These are phyloP conservation scores for Danaus plexippus DNA, from an alignment of 1,140 invertebrate genomes.

Conservation along the genomic window DNA sequence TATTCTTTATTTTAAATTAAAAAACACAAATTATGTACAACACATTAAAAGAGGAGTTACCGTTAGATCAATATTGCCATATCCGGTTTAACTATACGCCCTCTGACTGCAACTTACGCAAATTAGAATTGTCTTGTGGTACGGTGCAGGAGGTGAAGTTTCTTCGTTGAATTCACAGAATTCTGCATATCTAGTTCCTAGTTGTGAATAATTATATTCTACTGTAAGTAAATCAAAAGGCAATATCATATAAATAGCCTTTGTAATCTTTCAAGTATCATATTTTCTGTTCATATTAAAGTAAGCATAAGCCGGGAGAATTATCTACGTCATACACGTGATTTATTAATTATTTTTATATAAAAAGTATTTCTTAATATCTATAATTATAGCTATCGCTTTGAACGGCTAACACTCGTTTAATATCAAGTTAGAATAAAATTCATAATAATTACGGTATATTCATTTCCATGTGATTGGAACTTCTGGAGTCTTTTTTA, in stretches of 20 bases:
- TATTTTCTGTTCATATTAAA: conserved; percentile 32
- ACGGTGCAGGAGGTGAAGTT: conserved; percentile 50
- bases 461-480: conserved; percentile 39
- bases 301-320: conserved; percentile 35
- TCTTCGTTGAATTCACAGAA: conserved; percentile 50
- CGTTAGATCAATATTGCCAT: conserved; percentile 41
- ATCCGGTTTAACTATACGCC: conserved; percentile 45
- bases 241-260: conserved; percentile 9
- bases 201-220: conserved; percentile 45
- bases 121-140: conserved; percentile 62
- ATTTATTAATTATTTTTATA: conserved; percentile 35
- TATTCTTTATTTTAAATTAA: too few species aligned
- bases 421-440: too few species aligned
- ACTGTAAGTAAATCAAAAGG: conserved; percentile 44
- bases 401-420: too few species aligned
- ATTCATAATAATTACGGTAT: conserved; percentile 1
- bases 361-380: too few species aligned
- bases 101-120: conserved; percentile 33
- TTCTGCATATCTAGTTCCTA: conserved; percentile 42
- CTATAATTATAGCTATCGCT: too few species aligned
- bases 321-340: conserved; percentile 58
- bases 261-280: conserved; percentile 11
- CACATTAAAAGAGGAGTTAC: neutral
- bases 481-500: conserved; percentile 33
- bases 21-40: too few species aligned